Conservation (phyloP, 2,888 invertebrate genomes). For the Catonia carolina region DNA sequence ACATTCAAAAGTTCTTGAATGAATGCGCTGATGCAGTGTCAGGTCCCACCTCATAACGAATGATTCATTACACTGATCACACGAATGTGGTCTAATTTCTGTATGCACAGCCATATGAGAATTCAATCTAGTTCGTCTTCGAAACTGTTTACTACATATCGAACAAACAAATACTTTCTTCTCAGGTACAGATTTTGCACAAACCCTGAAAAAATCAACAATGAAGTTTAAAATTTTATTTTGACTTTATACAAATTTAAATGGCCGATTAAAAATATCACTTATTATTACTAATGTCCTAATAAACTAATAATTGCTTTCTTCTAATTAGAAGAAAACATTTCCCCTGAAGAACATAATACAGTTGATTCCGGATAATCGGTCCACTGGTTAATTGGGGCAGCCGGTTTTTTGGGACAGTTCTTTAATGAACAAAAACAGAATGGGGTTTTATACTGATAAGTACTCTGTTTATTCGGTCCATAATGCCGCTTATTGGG, state of each 20-base stretch:
- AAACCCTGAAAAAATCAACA: constrained; percentile 2
- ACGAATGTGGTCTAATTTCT: constrained; percentile 39
- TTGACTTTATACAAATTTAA: constrained; percentile 20
- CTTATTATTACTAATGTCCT: constrained; percentile 5
- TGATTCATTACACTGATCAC: constrained; percentile 41
- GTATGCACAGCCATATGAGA: constrained; percentile 42
- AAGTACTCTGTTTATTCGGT: too few relatives aligned
- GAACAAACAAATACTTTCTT: constrained; percentile 38
- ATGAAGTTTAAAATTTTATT: constrained; percentile 30
- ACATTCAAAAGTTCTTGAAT: constrained; percentile 40
- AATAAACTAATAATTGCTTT: constrained; percentile 15
- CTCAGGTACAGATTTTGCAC: not conserved
- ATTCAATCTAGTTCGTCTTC: constrained; percentile 40
- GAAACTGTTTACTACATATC: constrained; percentile 40
- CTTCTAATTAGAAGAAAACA: too few relatives aligned
- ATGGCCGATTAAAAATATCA: too few relatives aligned
- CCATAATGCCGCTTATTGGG: too few relatives aligned
- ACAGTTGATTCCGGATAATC: too few relatives aligned
- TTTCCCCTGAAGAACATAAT: too few relatives aligned
- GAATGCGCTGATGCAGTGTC: constrained; percentile 41
- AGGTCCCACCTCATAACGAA: constrained; percentile 41
- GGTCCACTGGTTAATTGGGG: too few relatives aligned
- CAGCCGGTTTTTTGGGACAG: too few relatives aligned
- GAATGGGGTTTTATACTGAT: too few relatives aligned
- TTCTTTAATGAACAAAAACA: too few relatives aligned